Evolutionary conservation across 2,113 vertebrate species (phyloP).

Genomic region (Willisornis vidua): DNA sequence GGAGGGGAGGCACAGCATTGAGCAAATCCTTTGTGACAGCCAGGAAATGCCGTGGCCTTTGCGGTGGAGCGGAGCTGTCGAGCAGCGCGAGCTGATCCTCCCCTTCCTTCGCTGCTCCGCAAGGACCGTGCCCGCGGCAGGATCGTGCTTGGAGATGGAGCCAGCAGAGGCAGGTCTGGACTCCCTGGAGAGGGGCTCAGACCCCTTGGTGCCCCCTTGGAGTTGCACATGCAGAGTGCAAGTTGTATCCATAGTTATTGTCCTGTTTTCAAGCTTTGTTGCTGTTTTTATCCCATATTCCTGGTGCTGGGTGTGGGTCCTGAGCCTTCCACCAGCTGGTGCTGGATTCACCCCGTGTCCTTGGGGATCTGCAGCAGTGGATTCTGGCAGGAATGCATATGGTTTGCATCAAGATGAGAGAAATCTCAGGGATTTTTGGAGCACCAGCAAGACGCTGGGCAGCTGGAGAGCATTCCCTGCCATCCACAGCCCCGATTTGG

Average conservation of each 20-base stretch:
- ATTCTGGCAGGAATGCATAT: not conserved
- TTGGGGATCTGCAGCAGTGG: too few relatives aligned
- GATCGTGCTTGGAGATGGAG: not conserved
- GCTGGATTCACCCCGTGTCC: not conserved
- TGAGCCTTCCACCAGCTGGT: not conserved
- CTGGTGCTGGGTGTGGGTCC: not conserved
- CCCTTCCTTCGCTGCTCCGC: accelerated
- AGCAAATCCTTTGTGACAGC: constrained; percentile 41
- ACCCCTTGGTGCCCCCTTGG: not conserved
- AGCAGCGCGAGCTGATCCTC: not conserved
- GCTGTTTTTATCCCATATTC: not conserved
- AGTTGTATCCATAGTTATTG: not conserved
- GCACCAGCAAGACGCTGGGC: accelerated
- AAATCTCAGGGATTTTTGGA: not conserved
- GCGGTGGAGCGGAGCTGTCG: not conserved
- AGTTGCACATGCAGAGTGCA: not conserved
- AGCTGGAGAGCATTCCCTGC: not conserved
- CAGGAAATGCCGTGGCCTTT: not conserved
- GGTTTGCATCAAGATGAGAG: not conserved
- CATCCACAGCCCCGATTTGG: accelerated
- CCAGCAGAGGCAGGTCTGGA: not conserved
- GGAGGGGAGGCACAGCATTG: accelerated
- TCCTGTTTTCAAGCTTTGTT: not conserved
- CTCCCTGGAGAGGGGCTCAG: not conserved
- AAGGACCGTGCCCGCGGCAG: accelerated